Evolutionary conservation across 2,113 vertebrate species (phyloP).

Genomic region (Bucco capensis): DNA sequence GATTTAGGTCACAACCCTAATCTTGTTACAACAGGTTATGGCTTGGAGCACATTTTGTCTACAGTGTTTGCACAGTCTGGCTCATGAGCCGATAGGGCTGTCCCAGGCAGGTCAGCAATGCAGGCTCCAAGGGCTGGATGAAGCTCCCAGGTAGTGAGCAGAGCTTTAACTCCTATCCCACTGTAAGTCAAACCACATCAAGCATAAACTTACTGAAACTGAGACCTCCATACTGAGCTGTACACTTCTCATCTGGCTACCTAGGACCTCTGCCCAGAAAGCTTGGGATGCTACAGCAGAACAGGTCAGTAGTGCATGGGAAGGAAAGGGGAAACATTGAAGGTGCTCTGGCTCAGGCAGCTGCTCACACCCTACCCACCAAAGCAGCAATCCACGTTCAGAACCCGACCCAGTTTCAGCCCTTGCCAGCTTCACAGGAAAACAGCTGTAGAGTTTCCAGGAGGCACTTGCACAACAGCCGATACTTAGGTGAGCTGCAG

Average conservation of each 20-base stretch:
- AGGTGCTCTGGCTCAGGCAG: accelerated
- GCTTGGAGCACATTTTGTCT: background rate
- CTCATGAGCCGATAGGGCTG: accelerated
- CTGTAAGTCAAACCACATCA: background rate
- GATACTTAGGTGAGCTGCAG: background rate
- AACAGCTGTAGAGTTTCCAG: background rate
- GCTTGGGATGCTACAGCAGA: background rate
- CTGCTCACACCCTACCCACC: background rate
- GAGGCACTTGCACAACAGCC: background rate
- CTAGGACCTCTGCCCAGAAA: background rate
- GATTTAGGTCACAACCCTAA: background rate
- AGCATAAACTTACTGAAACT: background rate
- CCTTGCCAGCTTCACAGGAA: background rate
- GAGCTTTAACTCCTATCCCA: background rate
- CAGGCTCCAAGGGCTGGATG: background rate
- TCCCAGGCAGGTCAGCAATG: background rate
- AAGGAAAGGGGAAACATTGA: accelerated
- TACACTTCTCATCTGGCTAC: accelerated
- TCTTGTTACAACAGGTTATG: background rate
- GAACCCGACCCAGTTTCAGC: background rate
- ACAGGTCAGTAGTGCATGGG: background rate
- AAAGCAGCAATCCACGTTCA: background rate
- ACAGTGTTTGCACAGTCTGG: background rate
- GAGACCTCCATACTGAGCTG: background rate
- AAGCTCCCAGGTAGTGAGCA: accelerated